Evolutionary conservation across 2,888 invertebrate genomes (phyloP).

Genomic region (Phalera bucephala): DNA sequence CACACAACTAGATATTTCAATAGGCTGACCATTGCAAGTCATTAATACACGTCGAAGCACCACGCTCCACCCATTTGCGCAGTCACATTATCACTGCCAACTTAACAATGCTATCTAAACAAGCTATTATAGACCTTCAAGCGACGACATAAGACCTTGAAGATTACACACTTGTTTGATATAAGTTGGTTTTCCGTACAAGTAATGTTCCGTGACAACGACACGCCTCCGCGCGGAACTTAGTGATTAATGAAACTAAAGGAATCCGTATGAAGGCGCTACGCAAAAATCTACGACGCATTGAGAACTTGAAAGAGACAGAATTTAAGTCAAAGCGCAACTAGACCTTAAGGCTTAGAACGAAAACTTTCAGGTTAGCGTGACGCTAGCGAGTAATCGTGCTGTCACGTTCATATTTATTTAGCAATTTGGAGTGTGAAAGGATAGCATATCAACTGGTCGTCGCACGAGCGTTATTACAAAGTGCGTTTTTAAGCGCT

Average conservation of each 20-base stretch:
- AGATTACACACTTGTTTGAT: neutral
- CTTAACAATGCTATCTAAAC: constrained; percentile 7
- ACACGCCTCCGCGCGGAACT: constrained; percentile 20
- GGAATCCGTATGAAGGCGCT: too few relatives aligned
- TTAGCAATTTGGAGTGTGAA: too few relatives aligned
- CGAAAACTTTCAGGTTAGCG: too few relatives aligned
- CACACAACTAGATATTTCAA: neutral
- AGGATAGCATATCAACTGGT: too few relatives aligned
- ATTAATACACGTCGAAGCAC: constrained; percentile 70
- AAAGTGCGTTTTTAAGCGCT: too few relatives aligned
- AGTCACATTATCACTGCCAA: constrained; percentile 49
- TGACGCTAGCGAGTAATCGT: too few relatives aligned
- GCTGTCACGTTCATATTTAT: too few relatives aligned
- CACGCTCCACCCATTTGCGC: constrained; percentile 68
- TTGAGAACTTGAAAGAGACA: too few relatives aligned
- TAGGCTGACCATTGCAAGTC: constrained; percentile 35
- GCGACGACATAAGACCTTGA: constrained; percentile 7
- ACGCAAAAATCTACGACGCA: too few relatives aligned
- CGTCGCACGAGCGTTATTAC: too few relatives aligned
- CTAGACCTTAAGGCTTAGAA: too few relatives aligned
- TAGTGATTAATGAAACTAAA: constrained; percentile 26
- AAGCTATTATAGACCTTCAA: constrained; percentile 33
- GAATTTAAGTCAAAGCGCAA: too few relatives aligned
- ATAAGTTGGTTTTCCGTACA: constrained; percentile 13
- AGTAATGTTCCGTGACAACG: constrained; percentile 26